These are phyloP conservation scores for Pseudoatta argentina DNA, from an alignment of 1,140 invertebrate species.

Conservation along the genomic window DNA sequence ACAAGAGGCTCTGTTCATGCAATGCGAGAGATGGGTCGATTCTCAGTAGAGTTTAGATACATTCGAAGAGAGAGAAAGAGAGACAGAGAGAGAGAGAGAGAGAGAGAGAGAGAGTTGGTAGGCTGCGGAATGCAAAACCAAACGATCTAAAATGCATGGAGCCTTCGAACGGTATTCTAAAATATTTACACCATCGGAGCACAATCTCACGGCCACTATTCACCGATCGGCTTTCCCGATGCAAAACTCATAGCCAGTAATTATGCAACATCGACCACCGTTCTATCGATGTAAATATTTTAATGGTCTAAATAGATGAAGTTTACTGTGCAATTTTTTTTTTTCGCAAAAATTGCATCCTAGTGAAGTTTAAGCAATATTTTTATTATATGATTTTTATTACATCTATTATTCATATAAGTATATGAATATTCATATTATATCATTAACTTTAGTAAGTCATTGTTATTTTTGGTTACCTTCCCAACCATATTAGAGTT, in stretches of 20 bases:
- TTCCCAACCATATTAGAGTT: no score
- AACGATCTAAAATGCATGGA: conserved; percentile 60
- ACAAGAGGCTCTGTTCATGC: conserved; percentile 45
- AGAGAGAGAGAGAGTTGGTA: conserved; percentile 13
- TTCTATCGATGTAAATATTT: conserved; percentile 37
- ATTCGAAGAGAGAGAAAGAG: background rate
- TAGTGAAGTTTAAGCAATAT: background rate
- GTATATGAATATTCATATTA: background rate
- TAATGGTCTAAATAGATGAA: conserved; percentile 22
- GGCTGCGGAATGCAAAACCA: conserved; percentile 42
- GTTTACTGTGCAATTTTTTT: background rate
- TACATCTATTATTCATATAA: background rate
- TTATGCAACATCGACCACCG: conserved; percentile 37
- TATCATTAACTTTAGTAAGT: background rate
- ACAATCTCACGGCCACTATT: conserved; percentile 49
- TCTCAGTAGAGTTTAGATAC: conserved; percentile 26
- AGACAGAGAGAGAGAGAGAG: background rate
- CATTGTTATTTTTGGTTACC: no score
- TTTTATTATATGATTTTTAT: conserved; percentile 4
- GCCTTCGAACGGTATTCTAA: conserved; percentile 40
- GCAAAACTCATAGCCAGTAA: conserved; percentile 48
- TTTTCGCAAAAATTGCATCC: background rate
- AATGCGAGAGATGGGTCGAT: conserved; percentile 49
- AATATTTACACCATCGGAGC: conserved; percentile 55
- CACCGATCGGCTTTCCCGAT: conserved; percentile 42